Evolutionary conservation across 2,888 invertebrate species (phyloP), one percentile per base, ranked within the genome.

Genomic region (Oxystoma pomonae): DNA sequence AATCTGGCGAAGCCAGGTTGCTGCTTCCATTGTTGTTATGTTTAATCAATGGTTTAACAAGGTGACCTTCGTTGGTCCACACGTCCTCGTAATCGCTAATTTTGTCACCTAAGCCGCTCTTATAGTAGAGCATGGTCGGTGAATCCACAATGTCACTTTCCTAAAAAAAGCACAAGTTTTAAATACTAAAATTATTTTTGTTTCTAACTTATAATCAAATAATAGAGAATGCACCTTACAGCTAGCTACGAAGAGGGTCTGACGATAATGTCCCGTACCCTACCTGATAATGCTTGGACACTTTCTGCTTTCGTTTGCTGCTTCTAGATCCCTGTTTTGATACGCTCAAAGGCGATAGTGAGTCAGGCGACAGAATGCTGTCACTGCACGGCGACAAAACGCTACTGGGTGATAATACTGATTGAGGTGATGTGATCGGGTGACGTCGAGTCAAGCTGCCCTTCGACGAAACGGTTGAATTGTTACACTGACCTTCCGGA

Each of bases 71-170:
- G 61, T 74, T 77, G 17, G 76, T 75, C 96, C 96, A 96, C 71
- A 96, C 90, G 77, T 96, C 96, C 81, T 96, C 96, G 76, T 96
- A 96, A 80, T 96, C 96, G 72, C 95, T 95, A 56, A 92, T 90
- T 82, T 96, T 96, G 77, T 96, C 96, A 67, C 92, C 90, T 35
- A 96, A 84, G 1, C 91, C 91, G 79, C 94, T 94, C 72, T 91
- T 85, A 76, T 91, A 94, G 75, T 94, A 94, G 57, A 89, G 93
- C 59, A 89, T 84, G 67, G 88, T 88, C 35, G 90, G 90, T 60
- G 92, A 91, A 78, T 93, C 93, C 69, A 93, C 81, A 66, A 93
- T 92, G 76, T 93, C 92, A 17, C 92, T 92, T 82, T 86, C 87
- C 83, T 89, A 87, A n/a, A n/a, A n/a, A n/a, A n/a, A n/a, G n/a